A percentile compares a stretch with the other conserved stretches of the same genome.
phyloP scores from a whole-genome alignment of 2,113 vertebrate genomes.

The Microcebus ravelobensis region DNA sequence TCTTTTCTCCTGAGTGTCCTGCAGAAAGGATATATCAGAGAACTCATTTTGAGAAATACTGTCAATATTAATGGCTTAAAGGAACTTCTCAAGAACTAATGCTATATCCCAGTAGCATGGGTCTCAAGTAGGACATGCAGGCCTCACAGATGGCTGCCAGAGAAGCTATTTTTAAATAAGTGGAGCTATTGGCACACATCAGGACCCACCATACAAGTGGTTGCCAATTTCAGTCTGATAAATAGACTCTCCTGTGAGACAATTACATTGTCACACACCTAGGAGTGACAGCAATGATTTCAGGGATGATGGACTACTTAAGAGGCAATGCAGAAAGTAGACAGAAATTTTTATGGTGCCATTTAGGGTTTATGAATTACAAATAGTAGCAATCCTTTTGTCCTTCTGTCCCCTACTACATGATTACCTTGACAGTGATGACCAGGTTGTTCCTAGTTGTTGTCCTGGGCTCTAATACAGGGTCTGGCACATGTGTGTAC shows the following conservation, averaged over 20 bases:
- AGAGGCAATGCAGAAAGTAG: background rate
- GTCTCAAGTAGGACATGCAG: background rate
- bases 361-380: background rate
- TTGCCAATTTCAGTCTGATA: slow-evolving; percentile 55
- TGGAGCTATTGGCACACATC: slow-evolving; percentile 18
- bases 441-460: background rate
- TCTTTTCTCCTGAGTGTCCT: background rate
- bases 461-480: background rate
- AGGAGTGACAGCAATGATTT: slow-evolving; percentile 24
- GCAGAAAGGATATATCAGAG: background rate
- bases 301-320: background rate
- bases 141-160: background rate
- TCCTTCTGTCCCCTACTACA: background rate
- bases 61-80: background rate
- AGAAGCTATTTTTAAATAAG: slow-evolving; percentile 64
- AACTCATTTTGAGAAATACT: background rate
- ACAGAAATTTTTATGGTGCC: background rate
- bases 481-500: background rate
- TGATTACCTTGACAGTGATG: background rate
- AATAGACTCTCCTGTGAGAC: slow-evolving; percentile 36
- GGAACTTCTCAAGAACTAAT: background rate
- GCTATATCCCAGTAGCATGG: background rate
- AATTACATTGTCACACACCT: slow-evolving; percentile 14
- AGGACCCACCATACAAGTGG: slow-evolving; percentile 53
- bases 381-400: background rate